Conservation (phyloP, 2,113 vertebrate genomes). For the Montifringilla adamsi region DNA sequence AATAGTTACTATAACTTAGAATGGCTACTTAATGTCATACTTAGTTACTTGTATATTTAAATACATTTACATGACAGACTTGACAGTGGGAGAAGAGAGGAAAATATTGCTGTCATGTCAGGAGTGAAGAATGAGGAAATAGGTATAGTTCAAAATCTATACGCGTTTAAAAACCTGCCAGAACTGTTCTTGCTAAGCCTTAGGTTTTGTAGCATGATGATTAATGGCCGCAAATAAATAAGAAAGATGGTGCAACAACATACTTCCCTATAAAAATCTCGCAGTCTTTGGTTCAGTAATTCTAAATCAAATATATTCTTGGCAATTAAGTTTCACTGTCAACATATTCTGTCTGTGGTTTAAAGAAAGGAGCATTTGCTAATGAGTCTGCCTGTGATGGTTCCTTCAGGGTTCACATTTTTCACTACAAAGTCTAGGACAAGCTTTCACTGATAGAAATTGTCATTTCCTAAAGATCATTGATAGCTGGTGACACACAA, state of each 20-base stretch:
- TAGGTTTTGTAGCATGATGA: background rate
- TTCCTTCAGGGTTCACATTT: background rate
- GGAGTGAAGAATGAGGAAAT: background rate
- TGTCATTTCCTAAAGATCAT: background rate
- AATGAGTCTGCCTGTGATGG: background rate
- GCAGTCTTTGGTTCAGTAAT: slow-evolving; percentile 9
- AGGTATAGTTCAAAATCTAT: background rate
- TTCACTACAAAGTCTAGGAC: background rate
- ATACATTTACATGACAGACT: background rate
- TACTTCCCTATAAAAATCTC: background rate
- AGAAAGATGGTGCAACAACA: background rate
- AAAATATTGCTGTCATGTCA: background rate
- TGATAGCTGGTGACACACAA: background rate
- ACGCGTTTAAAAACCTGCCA: background rate
- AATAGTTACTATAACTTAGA: background rate
- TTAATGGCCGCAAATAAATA: background rate
- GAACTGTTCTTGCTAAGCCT: background rate
- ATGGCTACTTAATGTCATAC: background rate
- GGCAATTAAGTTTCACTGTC: slow-evolving; percentile 28
- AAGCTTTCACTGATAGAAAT: background rate
- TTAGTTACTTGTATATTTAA: background rate
- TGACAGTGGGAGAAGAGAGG: background rate
- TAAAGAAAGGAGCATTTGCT: slow-evolving; percentile 31
- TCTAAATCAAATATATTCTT: slow-evolving; percentile 25
- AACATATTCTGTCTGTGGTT: slow-evolving; percentile 16